Evolutionary conservation across 2,797 vertebrate species (phyloP).

Genomic region (Sebastes diploproa): DNA sequence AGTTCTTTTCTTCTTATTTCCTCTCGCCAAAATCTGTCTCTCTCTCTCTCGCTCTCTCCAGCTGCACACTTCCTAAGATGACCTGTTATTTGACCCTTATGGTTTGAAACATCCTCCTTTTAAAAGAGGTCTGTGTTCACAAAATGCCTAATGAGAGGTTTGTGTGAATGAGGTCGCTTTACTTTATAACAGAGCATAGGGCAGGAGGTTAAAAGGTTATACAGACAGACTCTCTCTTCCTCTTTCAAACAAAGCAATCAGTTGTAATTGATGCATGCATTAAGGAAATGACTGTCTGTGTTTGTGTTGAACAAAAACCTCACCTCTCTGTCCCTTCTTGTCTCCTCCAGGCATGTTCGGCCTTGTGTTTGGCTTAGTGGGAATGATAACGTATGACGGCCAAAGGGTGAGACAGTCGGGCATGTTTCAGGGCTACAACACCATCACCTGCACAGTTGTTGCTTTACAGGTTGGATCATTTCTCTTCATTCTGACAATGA

Average conservation of each 20-base stretch:
- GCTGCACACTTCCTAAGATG: background rate
- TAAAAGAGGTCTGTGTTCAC: background rate
- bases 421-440: slow-evolving; percentile 96
- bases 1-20: background rate
- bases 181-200: background rate
- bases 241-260: background rate
- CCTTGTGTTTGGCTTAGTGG: slow-evolving; percentile 89
- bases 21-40: background rate
- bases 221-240: background rate
- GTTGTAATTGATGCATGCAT: background rate
- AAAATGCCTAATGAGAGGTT: background rate
- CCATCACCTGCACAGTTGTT: slow-evolving; percentile 90
- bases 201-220: background rate
- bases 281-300: background rate
- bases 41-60: background rate
- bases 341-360: slow-evolving; percentile 88
- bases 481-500: background rate
- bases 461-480: slow-evolving; percentile 87
- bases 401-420: slow-evolving; percentile 85
- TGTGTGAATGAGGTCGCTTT: background rate
- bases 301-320: background rate
- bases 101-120: background rate
- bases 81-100: background rate
- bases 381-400: slow-evolving; percentile 91
- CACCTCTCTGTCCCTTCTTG: background rate